Conservation (phyloP, 2,113 vertebrate genomes). For the Spea bombifrons region DNA sequence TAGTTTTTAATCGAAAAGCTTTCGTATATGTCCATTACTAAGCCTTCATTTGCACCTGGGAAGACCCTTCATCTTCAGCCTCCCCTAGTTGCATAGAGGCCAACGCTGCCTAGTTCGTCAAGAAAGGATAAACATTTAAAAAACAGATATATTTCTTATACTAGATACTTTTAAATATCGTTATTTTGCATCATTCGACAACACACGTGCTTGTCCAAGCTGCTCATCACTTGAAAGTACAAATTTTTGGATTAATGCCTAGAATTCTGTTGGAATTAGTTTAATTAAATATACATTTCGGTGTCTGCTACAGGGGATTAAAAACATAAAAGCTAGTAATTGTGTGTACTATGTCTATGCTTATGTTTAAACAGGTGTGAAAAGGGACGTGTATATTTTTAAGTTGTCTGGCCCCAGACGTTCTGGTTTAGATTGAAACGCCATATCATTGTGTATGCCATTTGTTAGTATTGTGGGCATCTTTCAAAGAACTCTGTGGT, state of each 20-base stretch:
- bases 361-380: slow-evolving; percentile 48
- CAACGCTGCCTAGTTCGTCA: too few relatives aligned
- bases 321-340: slow-evolving; percentile 34
- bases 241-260: slow-evolving; percentile 30
- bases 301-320: slow-evolving; percentile 37
- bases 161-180: too few relatives aligned
- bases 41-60: too few relatives aligned
- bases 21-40: too few relatives aligned
- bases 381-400: slow-evolving; percentile 40
- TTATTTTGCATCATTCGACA: too few relatives aligned
- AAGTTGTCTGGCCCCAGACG: slow-evolving; percentile 42
- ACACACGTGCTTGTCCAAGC: background rate
- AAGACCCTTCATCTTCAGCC: too few relatives aligned
- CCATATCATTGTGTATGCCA: slow-evolving; percentile 36
- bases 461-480: slow-evolving; percentile 32
- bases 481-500: slow-evolving; percentile 40
- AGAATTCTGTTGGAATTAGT: slow-evolving; percentile 27
- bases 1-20: too few relatives aligned
- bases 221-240: background rate
- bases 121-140: too few relatives aligned
- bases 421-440: slow-evolving; percentile 44
- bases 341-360: slow-evolving; percentile 31
- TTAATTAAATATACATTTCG: slow-evolving; percentile 44
- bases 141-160: too few relatives aligned
- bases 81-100: too few relatives aligned